A percentile compares a stretch with the other conserved stretches of the same genome.
These are phyloP conservation scores for Stichopus chloronotus DNA, from an alignment of 35 echinoderm and acorn worm species.

Conservation along the genomic window DNA sequence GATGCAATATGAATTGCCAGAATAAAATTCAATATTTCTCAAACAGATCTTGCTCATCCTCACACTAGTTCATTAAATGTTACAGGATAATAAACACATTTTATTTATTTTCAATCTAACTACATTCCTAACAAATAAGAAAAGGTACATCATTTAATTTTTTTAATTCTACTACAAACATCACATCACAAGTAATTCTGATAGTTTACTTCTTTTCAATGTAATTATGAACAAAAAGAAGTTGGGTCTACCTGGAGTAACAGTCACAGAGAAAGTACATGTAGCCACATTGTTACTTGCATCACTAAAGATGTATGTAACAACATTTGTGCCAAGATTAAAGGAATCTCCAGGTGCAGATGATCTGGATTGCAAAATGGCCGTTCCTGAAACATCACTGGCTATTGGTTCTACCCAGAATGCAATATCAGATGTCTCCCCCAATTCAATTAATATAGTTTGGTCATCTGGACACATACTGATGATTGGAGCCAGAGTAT, in stretches of 20 bases:
- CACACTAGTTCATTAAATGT: too few species aligned
- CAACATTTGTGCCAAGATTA: not conserved
- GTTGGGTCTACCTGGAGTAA: slow-evolving; percentile 10
- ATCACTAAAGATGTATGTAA: slow-evolving; percentile 27
- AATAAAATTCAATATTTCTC: too few species aligned
- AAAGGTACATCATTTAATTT: too few species aligned
- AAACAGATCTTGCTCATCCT: too few species aligned
- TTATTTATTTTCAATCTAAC: too few species aligned
- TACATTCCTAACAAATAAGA: too few species aligned
- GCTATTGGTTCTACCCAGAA: slow-evolving; percentile 24
- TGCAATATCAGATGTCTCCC: not conserved
- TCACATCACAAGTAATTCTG: too few species aligned
- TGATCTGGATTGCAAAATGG: not conserved
- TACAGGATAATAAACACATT: too few species aligned
- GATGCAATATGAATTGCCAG: too few species aligned
- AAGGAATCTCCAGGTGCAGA: not conserved
- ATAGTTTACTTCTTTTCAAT: too few species aligned
- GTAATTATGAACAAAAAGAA: too few species aligned
- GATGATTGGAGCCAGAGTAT: slow-evolving; percentile 13
- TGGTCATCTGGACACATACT: not conserved
- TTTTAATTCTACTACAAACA: too few species aligned
- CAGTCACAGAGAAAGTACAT: slow-evolving; percentile 7
- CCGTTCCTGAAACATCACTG: slow-evolving; percentile 13
- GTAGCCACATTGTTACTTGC: not conserved
- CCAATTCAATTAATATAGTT: not conserved